Evolutionary conservation across 1,140 invertebrate genomes (phyloP).

Genomic region (Brachionus plicatilis): DNA sequence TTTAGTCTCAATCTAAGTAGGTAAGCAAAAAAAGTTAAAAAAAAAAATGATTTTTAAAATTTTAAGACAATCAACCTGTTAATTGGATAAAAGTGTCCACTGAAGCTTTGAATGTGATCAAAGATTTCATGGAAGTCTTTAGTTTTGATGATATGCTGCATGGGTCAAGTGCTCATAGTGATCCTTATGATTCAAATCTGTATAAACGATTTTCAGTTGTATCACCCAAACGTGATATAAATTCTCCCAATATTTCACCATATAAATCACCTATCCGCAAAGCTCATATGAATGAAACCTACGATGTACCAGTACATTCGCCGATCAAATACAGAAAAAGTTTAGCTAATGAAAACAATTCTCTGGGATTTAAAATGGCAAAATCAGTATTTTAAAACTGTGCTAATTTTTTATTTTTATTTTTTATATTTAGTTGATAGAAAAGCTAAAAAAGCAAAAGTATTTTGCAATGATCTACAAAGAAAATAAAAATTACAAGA

Average conservation of each 20-base stretch:
- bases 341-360: not conserved
- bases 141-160: constrained; percentile 3
- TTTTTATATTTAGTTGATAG: not conserved
- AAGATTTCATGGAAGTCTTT: constrained; percentile 15
- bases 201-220: not conserved
- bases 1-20: constrained; percentile 6
- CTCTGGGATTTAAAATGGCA: not conserved
- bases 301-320: not conserved
- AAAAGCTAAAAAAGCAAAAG: constrained; percentile 22
- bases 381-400: not conserved
- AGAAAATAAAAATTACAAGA: constrained; percentile 20
- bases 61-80: not conserved
- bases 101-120: constrained; percentile 26
- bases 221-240: not conserved
- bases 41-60: not conserved
- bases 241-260: not conserved
- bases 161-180: not conserved
- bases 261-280: not conserved
- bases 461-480: constrained; percentile 9
- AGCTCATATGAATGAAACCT: constrained; percentile 11
- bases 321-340: not conserved
- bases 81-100: constrained; percentile 37
- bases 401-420: not conserved
- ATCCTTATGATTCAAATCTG: not conserved
- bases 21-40: not conserved